Base-by-base conservation (phyloP, 2,113 vertebrate species). In the Phrynosoma blainvillii region DNA sequence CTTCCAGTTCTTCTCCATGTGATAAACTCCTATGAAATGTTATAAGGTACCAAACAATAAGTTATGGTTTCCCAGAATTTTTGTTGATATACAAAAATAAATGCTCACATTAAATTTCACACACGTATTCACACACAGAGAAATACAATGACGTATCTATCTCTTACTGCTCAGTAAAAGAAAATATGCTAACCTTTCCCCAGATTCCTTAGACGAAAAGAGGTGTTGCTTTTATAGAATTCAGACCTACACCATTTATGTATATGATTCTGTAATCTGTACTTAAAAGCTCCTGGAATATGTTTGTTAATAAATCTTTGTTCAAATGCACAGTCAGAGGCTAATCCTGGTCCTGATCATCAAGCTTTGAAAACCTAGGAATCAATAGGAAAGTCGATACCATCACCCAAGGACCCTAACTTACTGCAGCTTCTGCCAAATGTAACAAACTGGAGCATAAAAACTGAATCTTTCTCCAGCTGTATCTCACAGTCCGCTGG, bases 181-280 rank as follows among this genome's bases (percentile, higher is more conserved):
- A 93, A 90, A 92, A 94, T 94, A 93, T 93, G 93, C 92, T 92
- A 84, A 36, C 80, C 66, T 91, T 93, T 36, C 92, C 93, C 88
- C 85, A 84, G 14, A 62, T 74, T 65, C 54, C 40, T 62, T 32
- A 14, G 68, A 77, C 79, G 85, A 92, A 89, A 88, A 86, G 82
- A 74, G 86, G 92, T 91, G 90, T 89, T 84, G 85, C 89, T 94
- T 92, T 87, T 93, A 86, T 84, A 82, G 86, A 90, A 90, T 84
- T 92, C 92, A 92, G 93, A 94, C 92, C 85, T 21, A 0, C 40
- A 16, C 40, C 42, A 21, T 70, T 84, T 47, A 30, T n/a, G 66
- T 52, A 52, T 25, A 3, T 20, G 32, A 70, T n/a, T 62, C 71
- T 81, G 83, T 70, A 59, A 92, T 77, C 93, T 93, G 83, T 84